Evolutionary conservation across 2,888 invertebrate species (phyloP).

Genomic region (Liodrosophila aerea): DNA sequence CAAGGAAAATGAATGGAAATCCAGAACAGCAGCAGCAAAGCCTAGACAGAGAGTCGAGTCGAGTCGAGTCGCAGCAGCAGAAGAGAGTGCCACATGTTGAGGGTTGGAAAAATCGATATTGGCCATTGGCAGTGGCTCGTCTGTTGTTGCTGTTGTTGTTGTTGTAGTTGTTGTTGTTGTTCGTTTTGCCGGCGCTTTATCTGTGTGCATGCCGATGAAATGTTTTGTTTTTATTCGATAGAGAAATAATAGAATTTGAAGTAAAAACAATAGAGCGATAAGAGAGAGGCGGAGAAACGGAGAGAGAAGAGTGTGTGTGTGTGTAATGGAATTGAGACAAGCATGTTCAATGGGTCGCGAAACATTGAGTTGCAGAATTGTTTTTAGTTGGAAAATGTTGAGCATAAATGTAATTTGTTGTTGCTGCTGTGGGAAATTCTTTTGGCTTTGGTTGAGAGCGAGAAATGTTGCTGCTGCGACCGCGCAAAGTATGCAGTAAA

Average conservation of each 20-base stretch:
- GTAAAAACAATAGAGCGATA: neutral
- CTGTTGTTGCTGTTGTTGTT: constrained; percentile 28
- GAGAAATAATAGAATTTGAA: constrained; percentile 3
- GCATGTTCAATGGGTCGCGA: constrained; percentile 31
- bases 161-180: constrained; percentile 19
- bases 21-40: neutral
- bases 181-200: constrained; percentile 56
- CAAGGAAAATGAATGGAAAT: neutral
- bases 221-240: constrained; percentile 34
- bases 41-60: constrained; percentile 32
- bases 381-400: constrained; percentile 30
- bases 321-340: neutral
- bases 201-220: constrained; percentile 56
- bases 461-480: constrained; percentile 46
- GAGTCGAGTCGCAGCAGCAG: too few species aligned
- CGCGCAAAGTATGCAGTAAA: constrained; percentile 74
- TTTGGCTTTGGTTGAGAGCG: constrained; percentile 38
- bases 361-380: constrained; percentile 29
- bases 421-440: constrained; percentile 34
- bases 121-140: constrained; percentile 41
- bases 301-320: constrained; percentile 4
- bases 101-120: constrained; percentile 81
- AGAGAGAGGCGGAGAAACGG: neutral
- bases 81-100: constrained; percentile 43
- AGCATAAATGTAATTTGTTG: constrained; percentile 13